These are phyloP conservation scores for Sandelia bainsii DNA, from an alignment of 2,797 vertebrate species.

Conservation along the genomic window DNA sequence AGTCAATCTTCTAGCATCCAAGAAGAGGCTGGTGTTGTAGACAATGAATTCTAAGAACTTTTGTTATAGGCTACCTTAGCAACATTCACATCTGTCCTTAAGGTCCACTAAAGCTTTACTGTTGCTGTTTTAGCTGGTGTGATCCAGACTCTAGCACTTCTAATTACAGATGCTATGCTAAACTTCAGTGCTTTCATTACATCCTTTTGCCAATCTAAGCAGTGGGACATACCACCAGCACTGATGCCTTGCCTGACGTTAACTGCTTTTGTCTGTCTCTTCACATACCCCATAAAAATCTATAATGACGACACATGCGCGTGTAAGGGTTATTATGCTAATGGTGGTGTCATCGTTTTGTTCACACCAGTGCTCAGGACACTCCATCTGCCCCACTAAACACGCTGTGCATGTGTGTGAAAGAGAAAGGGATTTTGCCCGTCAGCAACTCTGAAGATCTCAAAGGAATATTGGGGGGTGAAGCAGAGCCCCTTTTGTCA, in stretches of 20 bases:
- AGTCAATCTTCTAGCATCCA: constrained; percentile 32
- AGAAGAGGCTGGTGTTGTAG: constrained; percentile 23
- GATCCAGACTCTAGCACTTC: constrained; percentile 39
- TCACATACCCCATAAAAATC: constrained; percentile 78
- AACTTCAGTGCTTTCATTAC: constrained; percentile 45
- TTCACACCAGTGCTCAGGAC: constrained; percentile 80
- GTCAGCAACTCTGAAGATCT: constrained; percentile 75
- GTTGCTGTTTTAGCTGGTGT: constrained; percentile 13
- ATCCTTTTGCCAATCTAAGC: constrained; percentile 35
- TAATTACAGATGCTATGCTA: constrained; percentile 28
- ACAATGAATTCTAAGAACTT: constrained; percentile 43
- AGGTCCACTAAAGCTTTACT: constrained; percentile 25
- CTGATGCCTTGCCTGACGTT: constrained; percentile 37
- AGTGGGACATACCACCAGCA: constrained; percentile 28
- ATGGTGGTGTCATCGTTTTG: constrained; percentile 80
- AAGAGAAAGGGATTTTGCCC: constrained; percentile 57
- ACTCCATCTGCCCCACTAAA: constrained; percentile 74
- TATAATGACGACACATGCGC: constrained; percentile 76
- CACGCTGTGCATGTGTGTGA: constrained; percentile 54
- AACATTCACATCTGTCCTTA: constrained; percentile 43
- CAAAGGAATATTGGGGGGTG: constrained; percentile 67
- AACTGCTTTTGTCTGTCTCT: constrained; percentile 78
- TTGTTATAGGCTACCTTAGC: constrained; percentile 42
- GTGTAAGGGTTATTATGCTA: constrained; percentile 79
- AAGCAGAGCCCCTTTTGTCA: constrained; percentile 65